Evolutionary conservation across 2,888 invertebrate species (phyloP), one percentile per base, ranked within the genome.

Genomic region (Neuroscelio doddi): DNA sequence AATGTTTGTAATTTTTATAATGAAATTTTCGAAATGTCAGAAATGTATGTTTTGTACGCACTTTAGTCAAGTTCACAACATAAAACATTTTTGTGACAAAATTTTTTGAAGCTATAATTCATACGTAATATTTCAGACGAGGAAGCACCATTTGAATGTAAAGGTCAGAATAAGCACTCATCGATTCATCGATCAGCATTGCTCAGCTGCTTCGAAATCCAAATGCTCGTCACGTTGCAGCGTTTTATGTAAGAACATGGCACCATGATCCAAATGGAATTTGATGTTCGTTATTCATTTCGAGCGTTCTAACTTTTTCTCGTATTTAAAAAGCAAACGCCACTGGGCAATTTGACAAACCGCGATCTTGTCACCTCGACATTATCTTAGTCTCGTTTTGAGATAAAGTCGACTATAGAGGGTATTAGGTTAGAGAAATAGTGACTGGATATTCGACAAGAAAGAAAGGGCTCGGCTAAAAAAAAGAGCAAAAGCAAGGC

Each of bases 151-250:
- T 10, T n/a, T 14, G 38, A 42, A 10, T 12, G 12, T 55, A 55
- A 53, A 53, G 46, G 55, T 14, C 45, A 53, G 55, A 58, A 53
- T 49, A 49, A 15, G 14, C 24, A 10, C 16, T 45, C 57, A 16
- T 45, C 44, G 49, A 58, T 56, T 71, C 65, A 69, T 67, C 68
- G 69, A 68, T 74, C 69, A 69, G 63, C 68, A 70, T 51, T 27
- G 17, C 46, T 62, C 17, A 16, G 15, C 57, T 38, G 36, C 34
- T 47, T 38, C 46, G 29, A 14, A 65, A 78, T 79, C 71, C 75
- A 73, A 76, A 79, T 80, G 80, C 79, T 49, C 72, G 75, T 80
- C 79, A 80, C 80, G 79, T 78, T 77, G 76, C 74, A 59, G 64
- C 76, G 76, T 80, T 79, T 78, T 79, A 76, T 76, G 76, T 75